Percentiles rank a stretch among this genome's conserved stretches.
These are phyloP conservation scores for Ceyx margarethae DNA, from an alignment of 2,113 vertebrate species.

Conservation along the genomic window DNA sequence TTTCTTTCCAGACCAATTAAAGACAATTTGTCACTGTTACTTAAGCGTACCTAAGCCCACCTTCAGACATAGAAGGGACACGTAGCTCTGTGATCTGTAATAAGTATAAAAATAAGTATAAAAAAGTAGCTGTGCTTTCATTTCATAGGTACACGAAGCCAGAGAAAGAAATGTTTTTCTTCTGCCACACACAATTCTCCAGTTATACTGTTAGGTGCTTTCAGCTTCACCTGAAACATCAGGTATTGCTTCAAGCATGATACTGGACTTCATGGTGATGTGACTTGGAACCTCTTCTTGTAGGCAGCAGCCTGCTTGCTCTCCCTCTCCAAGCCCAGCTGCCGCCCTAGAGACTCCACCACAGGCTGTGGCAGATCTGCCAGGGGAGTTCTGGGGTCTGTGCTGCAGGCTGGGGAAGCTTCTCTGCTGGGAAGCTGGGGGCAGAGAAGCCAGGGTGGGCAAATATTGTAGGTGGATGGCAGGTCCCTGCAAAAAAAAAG, in stretches of 20 bases:
- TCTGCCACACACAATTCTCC: neutral
- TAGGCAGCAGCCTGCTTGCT: neutral
- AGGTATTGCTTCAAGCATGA: neutral
- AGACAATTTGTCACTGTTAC: neutral
- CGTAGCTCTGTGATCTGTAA: neutral
- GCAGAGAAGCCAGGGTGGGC: neutral
- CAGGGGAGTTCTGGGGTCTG: neutral
- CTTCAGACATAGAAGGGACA: neutral
- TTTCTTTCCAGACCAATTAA: neutral
- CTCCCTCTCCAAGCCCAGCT: neutral
- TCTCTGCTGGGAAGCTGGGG: neutral
- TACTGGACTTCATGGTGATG: neutral
- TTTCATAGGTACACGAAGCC: neutral
- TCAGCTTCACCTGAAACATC: constrained; percentile 13
- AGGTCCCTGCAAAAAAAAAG: neutral
- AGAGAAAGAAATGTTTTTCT: neutral
- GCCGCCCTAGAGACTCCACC: neutral
- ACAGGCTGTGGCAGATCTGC: neutral
- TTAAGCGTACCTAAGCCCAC: neutral
- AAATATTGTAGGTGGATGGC: neutral
- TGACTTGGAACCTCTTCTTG: neutral
- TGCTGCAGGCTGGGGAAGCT: neutral
- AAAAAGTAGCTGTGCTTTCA: neutral
- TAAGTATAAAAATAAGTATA: too few species aligned
- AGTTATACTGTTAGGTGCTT: neutral